These are phyloP conservation scores for Urocynchramus pylzowi DNA, from an alignment of 2,113 vertebrate genomes.

Conservation along the genomic window DNA sequence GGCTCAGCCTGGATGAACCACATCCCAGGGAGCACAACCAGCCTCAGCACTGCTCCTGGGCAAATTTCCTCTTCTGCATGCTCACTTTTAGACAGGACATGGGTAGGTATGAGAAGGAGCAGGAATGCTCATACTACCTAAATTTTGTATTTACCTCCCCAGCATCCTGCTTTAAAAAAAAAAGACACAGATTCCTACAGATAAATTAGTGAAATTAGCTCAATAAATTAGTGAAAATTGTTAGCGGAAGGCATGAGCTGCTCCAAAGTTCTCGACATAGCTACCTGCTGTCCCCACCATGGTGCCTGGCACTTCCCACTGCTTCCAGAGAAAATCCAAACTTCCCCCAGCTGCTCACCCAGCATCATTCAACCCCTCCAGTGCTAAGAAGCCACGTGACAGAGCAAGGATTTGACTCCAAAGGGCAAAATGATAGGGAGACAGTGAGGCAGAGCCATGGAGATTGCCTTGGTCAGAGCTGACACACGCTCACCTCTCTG, in stretches of 20 bases:
- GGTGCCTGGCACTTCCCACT: neutral
- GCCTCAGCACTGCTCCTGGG: neutral
- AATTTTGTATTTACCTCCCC: neutral
- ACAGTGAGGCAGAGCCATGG: accelerated
- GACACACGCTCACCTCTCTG: neutral
- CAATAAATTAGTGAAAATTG: neutral
- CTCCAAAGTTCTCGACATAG: accelerated
- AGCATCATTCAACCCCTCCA: neutral
- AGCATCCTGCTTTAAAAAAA: neutral
- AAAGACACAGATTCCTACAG: neutral
- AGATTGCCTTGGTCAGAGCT: neutral
- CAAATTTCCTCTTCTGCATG: neutral
- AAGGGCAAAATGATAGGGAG: neutral
- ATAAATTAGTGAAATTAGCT: neutral
- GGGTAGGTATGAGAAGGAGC: neutral
- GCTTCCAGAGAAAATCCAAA: neutral
- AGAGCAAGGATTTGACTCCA: neutral
- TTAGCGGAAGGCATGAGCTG: neutral
- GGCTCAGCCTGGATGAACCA: neutral
- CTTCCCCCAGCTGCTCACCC: neutral
- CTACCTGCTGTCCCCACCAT: neutral
- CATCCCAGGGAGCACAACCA: neutral
- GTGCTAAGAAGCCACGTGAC: accelerated
- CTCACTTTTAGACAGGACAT: accelerated
- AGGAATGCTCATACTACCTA: neutral